Evolutionary conservation across 2,888 invertebrate species (phyloP), one percentile per base, ranked within the genome.

Genomic region (Drosophila engyochracea): DNA sequence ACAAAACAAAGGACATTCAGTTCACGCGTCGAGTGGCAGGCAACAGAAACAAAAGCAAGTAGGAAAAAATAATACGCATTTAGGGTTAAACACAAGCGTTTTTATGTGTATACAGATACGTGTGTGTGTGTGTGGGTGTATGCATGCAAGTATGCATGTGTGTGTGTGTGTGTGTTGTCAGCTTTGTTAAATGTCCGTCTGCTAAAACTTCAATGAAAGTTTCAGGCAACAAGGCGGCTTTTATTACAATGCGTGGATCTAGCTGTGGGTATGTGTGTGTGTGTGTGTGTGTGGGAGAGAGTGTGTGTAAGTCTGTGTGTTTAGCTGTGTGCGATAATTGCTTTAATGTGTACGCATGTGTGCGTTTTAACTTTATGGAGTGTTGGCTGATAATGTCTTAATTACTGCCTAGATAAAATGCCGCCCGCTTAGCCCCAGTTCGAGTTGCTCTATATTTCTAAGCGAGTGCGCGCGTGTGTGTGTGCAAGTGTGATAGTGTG

Each of bases 321-420:
- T 37, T 61, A 37, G 52, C 60, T 82, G 72, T 78, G 70, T 78
- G 89, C 69, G 89, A 86, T 86, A 86, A 89, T 89, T 89, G 89
- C 87, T 86, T 85, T 88, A 85, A 89, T 89, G 79, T 78, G 62
- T 88, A 85, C 87, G 87, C 87, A 85, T 83, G 86, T 87, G 89
- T 89, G 82, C 82, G 83, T 85, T 87, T 87, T 87, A 89, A 87
- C 89, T 87, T 87, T 87, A 89, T 87, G 88, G 87, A 89, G 87
- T 87, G 86, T 87, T 83, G 87, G 82, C 83, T 87, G 87, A 89
- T 87, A 87, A 87, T 87, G 89, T 87, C 87, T 87, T 89, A 89
- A 87, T 87, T 87, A 89, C 85, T 82, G 83, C 78, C 83, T 81
- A 85, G 89, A 87, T 87, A 89, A 87, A 87, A 85, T 88, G 82